Evolutionary conservation across 2,113 vertebrate species (phyloP).

Genomic region (Acanthisitta chloris): DNA sequence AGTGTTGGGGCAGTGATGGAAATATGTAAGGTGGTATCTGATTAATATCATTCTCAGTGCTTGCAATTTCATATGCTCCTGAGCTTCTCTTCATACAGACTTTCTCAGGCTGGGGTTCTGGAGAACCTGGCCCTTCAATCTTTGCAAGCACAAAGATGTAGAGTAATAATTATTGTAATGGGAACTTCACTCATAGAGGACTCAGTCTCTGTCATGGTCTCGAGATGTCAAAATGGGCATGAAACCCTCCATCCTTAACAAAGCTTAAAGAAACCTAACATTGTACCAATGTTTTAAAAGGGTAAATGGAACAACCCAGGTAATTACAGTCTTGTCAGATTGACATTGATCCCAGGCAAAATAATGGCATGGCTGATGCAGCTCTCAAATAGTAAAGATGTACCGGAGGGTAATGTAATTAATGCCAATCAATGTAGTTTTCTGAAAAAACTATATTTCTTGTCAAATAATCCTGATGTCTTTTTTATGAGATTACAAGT

Average conservation of each 20-base stretch:
- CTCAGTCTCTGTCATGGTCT: not conserved
- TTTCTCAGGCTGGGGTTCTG: not conserved
- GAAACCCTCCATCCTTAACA: not conserved
- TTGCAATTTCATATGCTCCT: not conserved
- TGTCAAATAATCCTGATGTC: slow-evolving; percentile 45
- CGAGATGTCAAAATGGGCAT: not conserved
- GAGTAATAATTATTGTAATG: not conserved
- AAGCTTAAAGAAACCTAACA: not conserved
- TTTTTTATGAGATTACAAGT: slow-evolving; percentile 49
- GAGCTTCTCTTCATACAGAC: not conserved
- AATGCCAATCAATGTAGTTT: slow-evolving; percentile 57
- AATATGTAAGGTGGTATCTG: not conserved
- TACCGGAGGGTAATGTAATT: slow-evolving; percentile 53
- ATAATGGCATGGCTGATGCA: slow-evolving; percentile 42
- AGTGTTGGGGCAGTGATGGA: not conserved
- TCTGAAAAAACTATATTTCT: slow-evolving; percentile 12
- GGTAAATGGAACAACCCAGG: slow-evolving; percentile 23
- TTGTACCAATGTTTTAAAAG: slow-evolving; percentile 12
- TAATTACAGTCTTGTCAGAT: slow-evolving; percentile 55
- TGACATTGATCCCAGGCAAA: slow-evolving; percentile 56
- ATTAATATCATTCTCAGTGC: not conserved
- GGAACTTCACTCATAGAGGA: not conserved
- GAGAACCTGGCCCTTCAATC: not conserved
- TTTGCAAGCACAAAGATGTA: not conserved
- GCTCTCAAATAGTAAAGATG: slow-evolving; percentile 10